Evolutionary conservation across 2,113 vertebrate genomes (phyloP), one percentile per base, ranked within the genome.

Genomic region (Eurypyga helias): DNA sequence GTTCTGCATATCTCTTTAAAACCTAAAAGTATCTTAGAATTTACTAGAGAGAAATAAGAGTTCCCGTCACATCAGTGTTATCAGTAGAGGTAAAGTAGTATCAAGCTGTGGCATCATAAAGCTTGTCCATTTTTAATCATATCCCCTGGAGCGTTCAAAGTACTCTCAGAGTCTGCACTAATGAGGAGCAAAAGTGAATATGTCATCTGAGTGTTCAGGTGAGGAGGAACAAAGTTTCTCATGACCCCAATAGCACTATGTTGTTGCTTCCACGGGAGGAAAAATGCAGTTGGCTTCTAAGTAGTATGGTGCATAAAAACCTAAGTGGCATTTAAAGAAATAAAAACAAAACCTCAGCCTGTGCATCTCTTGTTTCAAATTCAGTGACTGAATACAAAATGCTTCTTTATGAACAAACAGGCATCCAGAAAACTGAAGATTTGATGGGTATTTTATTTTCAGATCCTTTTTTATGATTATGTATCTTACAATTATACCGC

Each of bases 51-150:
- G 51, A 51, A 87, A 36, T 24, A 14, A 43, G 79, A 65, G 36
- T 26, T 87, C 20, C 67, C 54, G 34, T 73, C 58, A 9, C 71
- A 58, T 73, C 33, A 6, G 28, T 10, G 36, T 29, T 58, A 77
- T 7, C 33, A 6, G 55, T 10, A 34, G 38, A 60, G 61, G 60
- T 60, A 83, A 93, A 90, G 89, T 25, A 77, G 71, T 52, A 7
- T 15, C 72, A 62, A 62, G 83, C 83, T 78, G 69, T 14, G 17
- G 55, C 20, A 11, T 90, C 17, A 1, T 78, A 83, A 77, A 88
- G n/a, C 69, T 66, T 83, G 91, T 89, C 89, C 83, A 55, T 95
- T 95, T 87, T 88, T 93, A 73, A 89, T 92, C 83, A 66, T 57
- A 64, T 86, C 72, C 45, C 87, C 67, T 0, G 4, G 90, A 73